Conservation (phyloP, 2,797 vertebrate genomes). For the Babyrousa celebensis region DNA sequence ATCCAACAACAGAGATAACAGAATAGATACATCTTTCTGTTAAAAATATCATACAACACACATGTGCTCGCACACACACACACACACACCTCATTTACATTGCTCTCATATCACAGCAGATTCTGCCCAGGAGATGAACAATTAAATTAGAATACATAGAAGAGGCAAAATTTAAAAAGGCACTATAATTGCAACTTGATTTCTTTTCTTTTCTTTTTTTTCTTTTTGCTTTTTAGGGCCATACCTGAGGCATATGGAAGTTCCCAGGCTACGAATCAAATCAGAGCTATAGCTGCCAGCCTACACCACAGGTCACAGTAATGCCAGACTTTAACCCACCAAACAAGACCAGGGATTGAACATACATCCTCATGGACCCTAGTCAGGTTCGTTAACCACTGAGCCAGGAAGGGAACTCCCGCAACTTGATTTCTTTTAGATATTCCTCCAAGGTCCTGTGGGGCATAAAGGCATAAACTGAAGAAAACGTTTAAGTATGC, state of each 20-base stretch:
- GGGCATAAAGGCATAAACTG: background rate
- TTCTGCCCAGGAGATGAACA: background rate
- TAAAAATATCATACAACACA: background rate
- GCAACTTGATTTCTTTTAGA: background rate
- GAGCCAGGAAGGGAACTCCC: too few relatives aligned
- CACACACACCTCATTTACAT: background rate
- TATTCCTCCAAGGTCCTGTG: background rate
- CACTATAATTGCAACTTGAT: background rate
- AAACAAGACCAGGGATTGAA: too few relatives aligned
- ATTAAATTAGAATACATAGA: constrained; percentile 8
- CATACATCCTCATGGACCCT: too few relatives aligned
- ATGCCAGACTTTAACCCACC: too few relatives aligned
- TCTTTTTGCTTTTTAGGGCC: too few relatives aligned
- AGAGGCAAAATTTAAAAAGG: constrained; percentile 16
- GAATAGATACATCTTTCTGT: background rate
- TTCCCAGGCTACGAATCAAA: too few relatives aligned
- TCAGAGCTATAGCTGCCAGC: too few relatives aligned
- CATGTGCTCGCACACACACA: background rate
- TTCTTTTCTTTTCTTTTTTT: background rate
- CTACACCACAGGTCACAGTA: too few relatives aligned
- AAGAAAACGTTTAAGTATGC: background rate
- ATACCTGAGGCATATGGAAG: too few relatives aligned
- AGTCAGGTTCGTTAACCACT: too few relatives aligned
- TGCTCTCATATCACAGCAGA: background rate
- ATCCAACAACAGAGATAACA: background rate